These are phyloP conservation scores for Eristalinus aeneus DNA, from an alignment of 2,888 invertebrate genomes.

Conservation along the genomic window DNA sequence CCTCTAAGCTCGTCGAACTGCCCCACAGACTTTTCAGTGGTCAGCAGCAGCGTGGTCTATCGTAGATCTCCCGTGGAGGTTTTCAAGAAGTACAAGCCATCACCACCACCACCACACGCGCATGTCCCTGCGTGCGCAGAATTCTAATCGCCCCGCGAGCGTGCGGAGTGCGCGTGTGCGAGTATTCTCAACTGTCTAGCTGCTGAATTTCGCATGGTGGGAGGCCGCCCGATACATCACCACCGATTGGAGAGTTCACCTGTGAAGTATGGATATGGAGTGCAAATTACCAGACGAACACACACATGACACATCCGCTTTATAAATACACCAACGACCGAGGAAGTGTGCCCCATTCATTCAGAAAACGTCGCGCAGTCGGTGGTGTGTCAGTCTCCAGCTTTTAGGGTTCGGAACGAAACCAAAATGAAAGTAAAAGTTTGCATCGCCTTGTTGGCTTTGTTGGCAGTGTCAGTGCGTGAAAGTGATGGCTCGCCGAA, in stretches of 20 bases:
- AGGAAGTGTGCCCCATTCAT: conserved; percentile 79
- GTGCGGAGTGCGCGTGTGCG: conserved; percentile 14
- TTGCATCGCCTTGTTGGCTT: conserved; percentile 60
- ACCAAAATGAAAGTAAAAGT: conserved; percentile 67
- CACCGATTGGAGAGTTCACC: conserved; percentile 49
- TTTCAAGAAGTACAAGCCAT: conserved; percentile 56
- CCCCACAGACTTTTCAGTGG: conserved; percentile 34
- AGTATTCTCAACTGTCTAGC: conserved; percentile 7
- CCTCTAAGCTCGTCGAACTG: background rate
- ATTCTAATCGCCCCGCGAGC: conserved; percentile 39
- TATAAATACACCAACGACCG: conserved; percentile 79
- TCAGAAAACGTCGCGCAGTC: conserved; percentile 66
- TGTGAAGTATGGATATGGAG: conserved; percentile 20
- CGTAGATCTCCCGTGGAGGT: conserved; percentile 50
- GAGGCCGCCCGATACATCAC: background rate
- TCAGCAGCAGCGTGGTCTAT: conserved; percentile 21
- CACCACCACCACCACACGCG: conserved; percentile 12
- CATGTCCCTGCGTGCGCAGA: conserved; percentile 43
- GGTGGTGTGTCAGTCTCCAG: conserved; percentile 43
- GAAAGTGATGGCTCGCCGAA: conserved; percentile 63
- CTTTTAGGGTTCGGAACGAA: conserved; percentile 42
- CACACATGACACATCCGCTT: conserved; percentile 75
- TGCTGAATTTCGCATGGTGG: conserved; percentile 50
- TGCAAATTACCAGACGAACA: conserved; percentile 32
- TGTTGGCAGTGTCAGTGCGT: conserved; percentile 61